Conservation (phyloP, 2,797 vertebrate species). For the Adrianichthys oophorus region DNA sequence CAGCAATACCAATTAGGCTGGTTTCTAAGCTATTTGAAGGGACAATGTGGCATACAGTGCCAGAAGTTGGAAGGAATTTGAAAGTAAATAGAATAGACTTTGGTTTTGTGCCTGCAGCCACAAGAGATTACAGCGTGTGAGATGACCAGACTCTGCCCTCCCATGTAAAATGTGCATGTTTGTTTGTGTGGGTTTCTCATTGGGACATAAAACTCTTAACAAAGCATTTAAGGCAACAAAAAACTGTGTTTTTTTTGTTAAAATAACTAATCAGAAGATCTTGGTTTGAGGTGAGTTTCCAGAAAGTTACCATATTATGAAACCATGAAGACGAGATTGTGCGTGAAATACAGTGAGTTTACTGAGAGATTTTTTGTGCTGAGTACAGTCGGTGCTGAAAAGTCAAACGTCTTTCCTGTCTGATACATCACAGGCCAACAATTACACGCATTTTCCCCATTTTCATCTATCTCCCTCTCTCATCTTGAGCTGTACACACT, state of each 20-base stretch:
- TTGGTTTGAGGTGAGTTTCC: too few species aligned
- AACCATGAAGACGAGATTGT: neutral
- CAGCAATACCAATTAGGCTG: slow-evolving; percentile 37
- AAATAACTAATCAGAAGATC: too few species aligned
- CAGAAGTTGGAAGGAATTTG: slow-evolving; percentile 20
- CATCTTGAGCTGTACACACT: slow-evolving; percentile 15
- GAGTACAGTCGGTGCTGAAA: slow-evolving; percentile 50
- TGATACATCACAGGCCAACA: slow-evolving; percentile 58
- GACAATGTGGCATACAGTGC: slow-evolving; percentile 15
- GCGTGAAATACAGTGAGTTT: slow-evolving; percentile 16
- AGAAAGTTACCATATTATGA: neutral
- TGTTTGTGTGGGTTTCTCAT: slow-evolving; percentile 12
- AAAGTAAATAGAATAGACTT: slow-evolving; percentile 28
- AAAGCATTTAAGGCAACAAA: neutral
- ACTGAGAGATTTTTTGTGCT: slow-evolving; percentile 30
- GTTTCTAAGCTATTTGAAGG: slow-evolving; percentile 20
- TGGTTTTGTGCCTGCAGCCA: slow-evolving; percentile 15
- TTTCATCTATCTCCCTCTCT: slow-evolving; percentile 19
- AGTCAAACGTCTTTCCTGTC: slow-evolving; percentile 68
- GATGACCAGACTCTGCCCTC: slow-evolving; percentile 35
- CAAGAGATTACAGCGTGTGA: slow-evolving; percentile 27
- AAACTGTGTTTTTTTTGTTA: neutral
- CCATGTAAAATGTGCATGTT: neutral
- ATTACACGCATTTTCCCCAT: slow-evolving; percentile 42
- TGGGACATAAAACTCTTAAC: neutral